Evolutionary conservation across 2,888 invertebrate genomes (phyloP).

Genomic region (Nephrotoma flavescens): DNA sequence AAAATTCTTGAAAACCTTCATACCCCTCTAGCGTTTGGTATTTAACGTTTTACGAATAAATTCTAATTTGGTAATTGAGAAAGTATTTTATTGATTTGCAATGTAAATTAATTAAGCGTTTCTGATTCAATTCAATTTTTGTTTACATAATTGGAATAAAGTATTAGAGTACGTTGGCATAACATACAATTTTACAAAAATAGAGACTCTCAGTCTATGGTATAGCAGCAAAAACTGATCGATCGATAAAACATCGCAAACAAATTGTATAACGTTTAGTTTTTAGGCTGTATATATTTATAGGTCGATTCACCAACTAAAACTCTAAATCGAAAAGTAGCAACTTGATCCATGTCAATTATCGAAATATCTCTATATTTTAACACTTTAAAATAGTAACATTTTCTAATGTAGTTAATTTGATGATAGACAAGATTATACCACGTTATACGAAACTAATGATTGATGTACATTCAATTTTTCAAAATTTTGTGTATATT

Average conservation of each 20-base stretch:
- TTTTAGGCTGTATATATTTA: not conserved
- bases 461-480: not conserved
- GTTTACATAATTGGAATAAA: not conserved
- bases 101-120: not conserved
- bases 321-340: not conserved
- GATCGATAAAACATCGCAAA: not conserved
- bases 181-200: not conserved
- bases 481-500: not conserved
- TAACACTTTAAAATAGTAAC: not conserved
- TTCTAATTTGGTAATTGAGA: not conserved
- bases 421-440: not conserved
- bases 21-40: not conserved
- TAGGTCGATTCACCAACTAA: not conserved
- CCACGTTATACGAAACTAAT: not conserved
- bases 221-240: not conserved
- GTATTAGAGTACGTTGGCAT: not conserved
- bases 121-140: not conserved
- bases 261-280: not conserved
- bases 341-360: not conserved
- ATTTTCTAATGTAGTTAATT: not conserved
- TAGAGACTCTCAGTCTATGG: not conserved
- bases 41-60: not conserved
- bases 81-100: not conserved
- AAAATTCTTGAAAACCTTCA: not conserved
- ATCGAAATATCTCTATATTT: not conserved